phyloP scores from a whole-genome alignment of 2,888 invertebrate genomes.

The Philereme transversata region DNA sequence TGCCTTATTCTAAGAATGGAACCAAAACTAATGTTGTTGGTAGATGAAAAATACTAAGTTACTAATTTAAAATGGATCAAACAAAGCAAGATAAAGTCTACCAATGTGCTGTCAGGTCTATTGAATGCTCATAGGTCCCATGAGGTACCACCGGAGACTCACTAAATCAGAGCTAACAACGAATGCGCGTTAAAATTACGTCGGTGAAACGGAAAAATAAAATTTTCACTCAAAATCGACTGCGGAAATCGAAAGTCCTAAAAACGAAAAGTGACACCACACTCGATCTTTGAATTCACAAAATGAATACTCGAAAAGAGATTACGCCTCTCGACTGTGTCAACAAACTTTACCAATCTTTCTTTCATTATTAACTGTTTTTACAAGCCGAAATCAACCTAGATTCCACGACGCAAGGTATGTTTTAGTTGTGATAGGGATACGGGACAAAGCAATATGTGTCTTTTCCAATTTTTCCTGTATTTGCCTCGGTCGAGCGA shows the following conservation, averaged over 20 bases:
- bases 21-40: too few species aligned
- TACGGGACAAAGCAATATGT: slow-evolving; percentile 31
- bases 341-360: slow-evolving; percentile 64
- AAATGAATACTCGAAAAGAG: slow-evolving; percentile 59
- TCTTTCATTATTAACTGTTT: slow-evolving; percentile 48
- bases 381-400: slow-evolving; percentile 16
- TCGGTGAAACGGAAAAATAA: not conserved
- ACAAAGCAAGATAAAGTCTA: too few species aligned
- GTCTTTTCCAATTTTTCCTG: slow-evolving; percentile 35
- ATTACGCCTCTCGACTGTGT: slow-evolving; percentile 57
- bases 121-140: too few species aligned
- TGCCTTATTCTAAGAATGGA: too few species aligned
- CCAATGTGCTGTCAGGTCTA: too few species aligned
- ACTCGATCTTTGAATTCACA: slow-evolving; percentile 40
- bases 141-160: not conserved
- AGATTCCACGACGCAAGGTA: slow-evolving; percentile 4
- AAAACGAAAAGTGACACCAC: slow-evolving; percentile 30
- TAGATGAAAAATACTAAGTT: too few species aligned
- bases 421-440: slow-evolving; percentile 2
- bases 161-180: not conserved
- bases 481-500: slow-evolving; percentile 32
- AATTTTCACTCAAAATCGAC: slow-evolving; percentile 1
- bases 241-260: slow-evolving; percentile 14
- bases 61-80: too few species aligned
- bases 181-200: not conserved